Evolutionary conservation across 2,797 vertebrate species (phyloP).

Genomic region (Holocentrus rufus): DNA sequence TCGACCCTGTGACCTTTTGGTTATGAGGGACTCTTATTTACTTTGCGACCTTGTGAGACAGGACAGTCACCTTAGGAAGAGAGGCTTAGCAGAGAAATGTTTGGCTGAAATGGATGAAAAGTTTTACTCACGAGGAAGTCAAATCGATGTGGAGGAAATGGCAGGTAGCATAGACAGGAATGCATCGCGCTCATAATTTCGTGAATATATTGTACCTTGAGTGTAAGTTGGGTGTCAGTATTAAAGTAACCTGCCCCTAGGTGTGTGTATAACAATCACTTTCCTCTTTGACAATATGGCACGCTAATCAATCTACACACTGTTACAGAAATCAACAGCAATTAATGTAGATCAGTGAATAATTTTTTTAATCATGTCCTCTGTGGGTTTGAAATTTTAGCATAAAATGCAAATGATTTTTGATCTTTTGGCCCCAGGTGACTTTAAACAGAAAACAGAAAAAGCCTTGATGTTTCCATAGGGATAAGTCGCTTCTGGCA

Average conservation of each 20-base stretch:
- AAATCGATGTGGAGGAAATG: not conserved
- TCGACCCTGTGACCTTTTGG: not conserved
- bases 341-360: constrained; percentile 31
- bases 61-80: not conserved
- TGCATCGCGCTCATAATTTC: not conserved
- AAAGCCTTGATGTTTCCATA: constrained; percentile 3
- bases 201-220: constrained; percentile 7
- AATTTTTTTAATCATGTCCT: constrained; percentile 8
- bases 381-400: constrained; percentile 4
- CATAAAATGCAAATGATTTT: constrained; percentile 18
- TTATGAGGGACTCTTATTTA: not conserved
- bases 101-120: not conserved
- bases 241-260: not conserved
- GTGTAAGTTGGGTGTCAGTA: not conserved
- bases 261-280: not conserved
- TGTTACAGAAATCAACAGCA: constrained; percentile 21
- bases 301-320: constrained; percentile 8
- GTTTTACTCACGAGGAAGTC: too few species aligned
- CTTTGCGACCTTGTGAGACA: too few species aligned
- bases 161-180: not conserved
- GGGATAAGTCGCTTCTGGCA: not conserved
- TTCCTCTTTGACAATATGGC: not conserved
- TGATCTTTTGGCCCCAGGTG: constrained; percentile 20
- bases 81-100: not conserved
- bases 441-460: not conserved